Conservation (phyloP, 2,113 vertebrate genomes). For the Alethe castanea region DNA sequence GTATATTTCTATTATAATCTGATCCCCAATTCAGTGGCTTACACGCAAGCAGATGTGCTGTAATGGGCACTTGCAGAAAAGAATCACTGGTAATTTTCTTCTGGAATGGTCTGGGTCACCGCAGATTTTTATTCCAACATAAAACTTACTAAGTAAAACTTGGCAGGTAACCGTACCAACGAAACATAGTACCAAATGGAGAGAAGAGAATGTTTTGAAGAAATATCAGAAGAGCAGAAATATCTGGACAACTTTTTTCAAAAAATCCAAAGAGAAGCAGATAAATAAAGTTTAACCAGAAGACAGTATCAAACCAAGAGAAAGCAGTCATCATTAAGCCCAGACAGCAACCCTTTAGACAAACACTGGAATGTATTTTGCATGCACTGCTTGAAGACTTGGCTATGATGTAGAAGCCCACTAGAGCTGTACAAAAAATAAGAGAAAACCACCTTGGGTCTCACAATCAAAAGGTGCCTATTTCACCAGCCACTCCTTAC, state of each 20-base stretch:
- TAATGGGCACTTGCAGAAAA: neutral
- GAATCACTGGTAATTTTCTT: neutral
- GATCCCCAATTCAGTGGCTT: neutral
- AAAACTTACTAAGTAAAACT: neutral
- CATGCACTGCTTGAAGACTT: neutral
- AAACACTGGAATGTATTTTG: neutral
- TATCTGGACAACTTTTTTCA: neutral
- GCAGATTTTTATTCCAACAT: neutral
- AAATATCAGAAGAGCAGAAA: neutral
- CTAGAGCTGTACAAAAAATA: neutral
- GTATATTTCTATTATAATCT: neutral
- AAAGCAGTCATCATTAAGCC: neutral
- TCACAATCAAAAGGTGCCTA: neutral
- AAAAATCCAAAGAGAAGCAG: neutral
- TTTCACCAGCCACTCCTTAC: neutral
- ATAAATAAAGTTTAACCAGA: neutral
- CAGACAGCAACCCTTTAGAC: neutral
- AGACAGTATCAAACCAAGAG: neutral
- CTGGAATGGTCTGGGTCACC: neutral
- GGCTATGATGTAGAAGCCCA: neutral
- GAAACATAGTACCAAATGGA: rapidly evolving
- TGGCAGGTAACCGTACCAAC: neutral
- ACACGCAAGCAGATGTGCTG: neutral
- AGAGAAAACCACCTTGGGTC: neutral
- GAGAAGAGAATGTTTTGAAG: neutral